Conservation (phyloP, 35 echinoderm and acorn worm genomes). For the Ptychodera flava region DNA sequence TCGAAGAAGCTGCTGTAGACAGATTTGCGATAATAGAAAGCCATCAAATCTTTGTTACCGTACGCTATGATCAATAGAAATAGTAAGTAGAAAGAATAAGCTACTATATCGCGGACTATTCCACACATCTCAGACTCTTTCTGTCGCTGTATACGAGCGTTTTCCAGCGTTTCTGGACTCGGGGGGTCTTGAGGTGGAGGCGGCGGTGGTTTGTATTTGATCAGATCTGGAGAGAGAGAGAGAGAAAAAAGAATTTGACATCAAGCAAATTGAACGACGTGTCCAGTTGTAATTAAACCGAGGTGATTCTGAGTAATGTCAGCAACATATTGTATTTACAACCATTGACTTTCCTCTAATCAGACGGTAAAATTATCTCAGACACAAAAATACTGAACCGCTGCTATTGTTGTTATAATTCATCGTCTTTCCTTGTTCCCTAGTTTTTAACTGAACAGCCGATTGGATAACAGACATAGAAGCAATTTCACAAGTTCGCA, state of each 20-base stretch:
- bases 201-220: too few species aligned
- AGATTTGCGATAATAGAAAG: constrained; percentile 35
- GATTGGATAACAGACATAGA: too few species aligned
- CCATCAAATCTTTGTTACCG: constrained; percentile 21
- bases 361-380: too few species aligned
- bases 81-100: constrained; percentile 36
- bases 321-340: neutral
- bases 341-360: too few species aligned
- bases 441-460: constrained; percentile 64
- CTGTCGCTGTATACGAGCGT: constrained; percentile 37
- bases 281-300: too few species aligned
- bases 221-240: neutral
- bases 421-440: constrained; percentile 58
- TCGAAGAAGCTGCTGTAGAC: constrained; percentile 38
- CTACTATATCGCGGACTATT: constrained; percentile 21
- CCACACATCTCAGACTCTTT: constrained; percentile 36
- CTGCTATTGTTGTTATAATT: constrained; percentile 49
- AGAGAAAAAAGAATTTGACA: neutral
- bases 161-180: constrained; percentile 25
- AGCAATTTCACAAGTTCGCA: too few species aligned
- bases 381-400: too few species aligned
- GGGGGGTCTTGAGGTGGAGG: too few species aligned
- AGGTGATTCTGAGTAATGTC: neutral
- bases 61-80: constrained; percentile 36
- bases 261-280: neutral